These are phyloP conservation scores for Portevinia maculata DNA, from an alignment of 2,888 invertebrate genomes.

Conservation along the genomic window DNA sequence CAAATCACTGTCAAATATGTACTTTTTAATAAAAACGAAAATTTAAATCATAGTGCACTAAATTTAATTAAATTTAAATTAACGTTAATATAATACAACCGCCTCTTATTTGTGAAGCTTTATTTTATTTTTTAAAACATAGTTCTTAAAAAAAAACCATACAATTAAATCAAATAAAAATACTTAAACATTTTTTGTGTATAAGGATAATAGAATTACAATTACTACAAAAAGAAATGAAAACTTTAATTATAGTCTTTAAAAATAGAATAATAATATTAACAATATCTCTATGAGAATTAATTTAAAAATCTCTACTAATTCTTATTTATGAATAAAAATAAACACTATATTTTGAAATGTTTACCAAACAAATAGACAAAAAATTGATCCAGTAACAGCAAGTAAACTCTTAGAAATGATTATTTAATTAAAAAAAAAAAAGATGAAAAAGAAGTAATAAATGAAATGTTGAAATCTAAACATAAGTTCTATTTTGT, in stretches of 20 bases:
- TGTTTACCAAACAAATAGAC: conserved; percentile 29
- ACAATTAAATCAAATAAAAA: conserved; percentile 18
- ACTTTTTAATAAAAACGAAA: conserved; percentile 25
- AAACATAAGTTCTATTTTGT: neutral
- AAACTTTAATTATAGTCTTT: conserved; percentile 11
- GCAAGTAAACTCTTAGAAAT: conserved; percentile 33
- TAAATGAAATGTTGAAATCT: conserved; percentile 5
- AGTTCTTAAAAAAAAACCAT: conserved; percentile 26
- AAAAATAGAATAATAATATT: neutral
- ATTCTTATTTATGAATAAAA: conserved; percentile 36
- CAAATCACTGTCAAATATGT: conserved; percentile 36
- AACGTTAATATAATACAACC: conserved; percentile 3
- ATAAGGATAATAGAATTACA: conserved; percentile 38
- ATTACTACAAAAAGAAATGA: neutral
- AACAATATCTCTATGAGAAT: conserved; percentile 51
- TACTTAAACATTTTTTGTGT: conserved; percentile 51
- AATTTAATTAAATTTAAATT: conserved; percentile 4
- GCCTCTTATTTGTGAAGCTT: conserved; percentile 55
- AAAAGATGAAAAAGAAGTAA: neutral
- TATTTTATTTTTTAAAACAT: conserved; percentile 32
- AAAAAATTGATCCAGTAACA: conserved; percentile 5
- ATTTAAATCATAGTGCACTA: conserved; percentile 12
- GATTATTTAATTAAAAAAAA: conserved; percentile 28
- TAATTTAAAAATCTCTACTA: conserved; percentile 36
- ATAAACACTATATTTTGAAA: conserved; percentile 38